Base-by-base conservation (phyloP, 2,888 invertebrate genomes). In the Drosophila paracracens region DNA sequence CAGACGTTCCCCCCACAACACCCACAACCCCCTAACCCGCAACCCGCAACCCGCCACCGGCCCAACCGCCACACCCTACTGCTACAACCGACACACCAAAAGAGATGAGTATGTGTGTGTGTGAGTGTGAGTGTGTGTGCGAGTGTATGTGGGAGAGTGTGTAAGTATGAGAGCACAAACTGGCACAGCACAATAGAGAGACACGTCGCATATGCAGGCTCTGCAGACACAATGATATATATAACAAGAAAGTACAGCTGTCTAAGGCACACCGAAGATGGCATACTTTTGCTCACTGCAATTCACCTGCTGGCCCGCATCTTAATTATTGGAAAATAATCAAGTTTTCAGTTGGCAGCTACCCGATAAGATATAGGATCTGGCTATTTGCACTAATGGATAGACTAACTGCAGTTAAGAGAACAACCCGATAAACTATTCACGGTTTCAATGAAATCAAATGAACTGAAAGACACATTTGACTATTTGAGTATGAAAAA, bases 171-270 rank as follows among this genome's bases (percentile, higher is more conserved):
- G 40, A n/a, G 48, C 33, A 51, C 21, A 69, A 38, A 54, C 50
- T 25, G 43, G 16, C 27, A 54, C 18, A 69, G 40, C 60, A 75
- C 79, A 80, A 82, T 66, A 61, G 79, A 59, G 50, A 70, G 71
- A 68, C 76, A 81, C 63, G 65, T 68, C 62, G 59, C 63, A 66
- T 67, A 67, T 63, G 60, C 76, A 50, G 16, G 29, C 21, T 68
- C 46, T 58, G 64, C 36, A 35, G 52, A 79, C 56, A 70, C 76
- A 75, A 74, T 66, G 59, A 38, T 53, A 46, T 51, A 68, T 50
- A 51, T 52, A 70, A 68, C 59, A 70, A 64, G 67, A 27, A 36
- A 27, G n/a, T 8, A 54, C 1, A 13, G 7, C 2, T 29, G 11
- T 54, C 18, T 7, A 6, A 18, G 11, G 16, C 18, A 54, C 21